Percentiles rank a stretch among this genome's conserved stretches.
phyloP scores from a whole-genome alignment of 2,888 invertebrate genomes.

The Lithophane socia region DNA sequence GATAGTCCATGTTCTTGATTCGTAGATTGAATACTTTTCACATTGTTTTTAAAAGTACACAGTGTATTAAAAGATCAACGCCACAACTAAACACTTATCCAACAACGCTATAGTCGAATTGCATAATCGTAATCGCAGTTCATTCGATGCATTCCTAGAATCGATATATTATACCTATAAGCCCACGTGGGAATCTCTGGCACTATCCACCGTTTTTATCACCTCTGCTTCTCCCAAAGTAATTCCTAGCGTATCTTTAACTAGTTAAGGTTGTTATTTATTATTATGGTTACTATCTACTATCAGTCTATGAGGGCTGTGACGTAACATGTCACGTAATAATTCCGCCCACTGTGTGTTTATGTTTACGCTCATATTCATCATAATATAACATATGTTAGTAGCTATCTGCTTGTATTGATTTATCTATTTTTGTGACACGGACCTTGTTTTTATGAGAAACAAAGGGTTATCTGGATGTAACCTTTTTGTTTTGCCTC shows the following conservation, averaged over 20 bases:
- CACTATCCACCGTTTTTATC: conserved; percentile 53
- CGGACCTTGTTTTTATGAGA: conserved; percentile 21
- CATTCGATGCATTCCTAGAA: conserved; percentile 38
- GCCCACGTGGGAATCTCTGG: conserved; percentile 64
- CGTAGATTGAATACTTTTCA: background rate
- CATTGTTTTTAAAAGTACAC: conserved; percentile 3
- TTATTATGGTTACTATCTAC: conserved; percentile 16
- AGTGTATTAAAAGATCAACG: conserved; percentile 13
- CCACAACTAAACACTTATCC: conserved; percentile 1
- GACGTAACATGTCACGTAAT: conserved; percentile 61
- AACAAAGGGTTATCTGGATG: conserved; percentile 42
- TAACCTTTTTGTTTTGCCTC: conserved; percentile 36
- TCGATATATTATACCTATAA: conserved; percentile 17
- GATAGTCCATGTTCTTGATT: background rate
- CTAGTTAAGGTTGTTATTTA: conserved; percentile 25
- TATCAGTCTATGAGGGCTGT: conserved; percentile 52
- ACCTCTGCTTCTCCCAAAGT: background rate
- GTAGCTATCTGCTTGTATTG: conserved; percentile 37
- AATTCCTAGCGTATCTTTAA: conserved; percentile 25
- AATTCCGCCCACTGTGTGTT: conserved; percentile 66
- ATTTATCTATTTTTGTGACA: conserved; percentile 45
- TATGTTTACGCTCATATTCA: conserved; percentile 64
- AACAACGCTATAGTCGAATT: conserved; percentile 36
- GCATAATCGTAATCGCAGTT: conserved; percentile 51
- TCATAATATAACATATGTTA: conserved; percentile 44